Percentiles rank a stretch among this genome's conserved stretches.
Conservation (phyloP, 2,888 invertebrate genomes). For the Polydesmus complanatus region DNA sequence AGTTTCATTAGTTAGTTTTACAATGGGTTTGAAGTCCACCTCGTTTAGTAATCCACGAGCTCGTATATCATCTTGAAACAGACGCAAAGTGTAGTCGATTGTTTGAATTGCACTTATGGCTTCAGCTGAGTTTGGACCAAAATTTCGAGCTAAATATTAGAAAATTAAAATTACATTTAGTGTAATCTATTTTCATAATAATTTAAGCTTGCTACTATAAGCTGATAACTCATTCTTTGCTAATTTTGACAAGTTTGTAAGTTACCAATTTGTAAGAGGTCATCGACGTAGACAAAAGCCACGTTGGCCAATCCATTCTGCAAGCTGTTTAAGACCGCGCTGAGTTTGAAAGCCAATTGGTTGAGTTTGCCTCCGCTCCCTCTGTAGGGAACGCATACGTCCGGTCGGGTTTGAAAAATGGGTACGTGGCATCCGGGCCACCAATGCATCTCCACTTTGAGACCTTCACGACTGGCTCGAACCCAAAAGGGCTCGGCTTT, state of each 20-base stretch:
- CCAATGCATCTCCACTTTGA: constrained; percentile 16
- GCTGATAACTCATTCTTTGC: neutral
- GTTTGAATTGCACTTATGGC: constrained; percentile 9
- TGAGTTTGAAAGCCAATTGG: constrained; percentile 11
- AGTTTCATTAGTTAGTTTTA: neutral
- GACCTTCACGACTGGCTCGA: constrained; percentile 9
- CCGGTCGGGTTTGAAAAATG: constrained; percentile 10
- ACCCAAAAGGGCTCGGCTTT: constrained; percentile 17
- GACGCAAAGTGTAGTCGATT: constrained; percentile 8
- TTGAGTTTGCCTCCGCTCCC: constrained; percentile 9
- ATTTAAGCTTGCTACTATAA: neutral
- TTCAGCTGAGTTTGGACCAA: constrained; percentile 15
- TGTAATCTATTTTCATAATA: neutral
- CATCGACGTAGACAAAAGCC: constrained; percentile 15
- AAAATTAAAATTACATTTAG: neutral
- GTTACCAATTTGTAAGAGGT: constrained; percentile 15
- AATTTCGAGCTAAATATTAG: constrained; percentile 9
- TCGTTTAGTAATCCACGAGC: constrained; percentile 9
- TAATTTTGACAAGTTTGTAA: neutral
- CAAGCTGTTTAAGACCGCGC: constrained; percentile 11
- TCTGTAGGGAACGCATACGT: constrained; percentile 16
- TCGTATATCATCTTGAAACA: constrained; percentile 14
- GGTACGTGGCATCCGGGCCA: constrained; percentile 17
- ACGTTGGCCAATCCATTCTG: constrained; percentile 10
- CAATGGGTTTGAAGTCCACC: neutral